Evolutionary conservation across 2,888 invertebrate species (phyloP).

Genomic region (Lypha dubia): DNA sequence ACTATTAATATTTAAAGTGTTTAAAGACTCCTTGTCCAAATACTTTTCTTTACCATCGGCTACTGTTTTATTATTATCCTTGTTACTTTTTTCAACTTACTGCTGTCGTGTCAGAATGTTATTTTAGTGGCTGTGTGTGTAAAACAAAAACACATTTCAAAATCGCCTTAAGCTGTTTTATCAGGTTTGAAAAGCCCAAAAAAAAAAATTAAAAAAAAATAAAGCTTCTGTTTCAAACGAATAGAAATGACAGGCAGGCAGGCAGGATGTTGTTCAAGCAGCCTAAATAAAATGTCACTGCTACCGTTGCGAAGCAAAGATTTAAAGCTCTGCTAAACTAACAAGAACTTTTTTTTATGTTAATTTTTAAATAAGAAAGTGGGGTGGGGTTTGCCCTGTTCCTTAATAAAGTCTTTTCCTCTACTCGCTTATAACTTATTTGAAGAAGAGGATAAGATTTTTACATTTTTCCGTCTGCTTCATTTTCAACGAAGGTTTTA

Average conservation of each 20-base stretch:
- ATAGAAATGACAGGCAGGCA: conserved; percentile 11
- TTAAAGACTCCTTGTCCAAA: not conserved
- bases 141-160: conserved; percentile 38
- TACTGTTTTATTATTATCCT: conserved; percentile 24
- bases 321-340: conserved; percentile 9
- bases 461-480: conserved; percentile 12
- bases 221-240: conserved; percentile 9
- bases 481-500: conserved; percentile 24
- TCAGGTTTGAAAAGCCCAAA: conserved; percentile 2
- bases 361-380: conserved; percentile 29
- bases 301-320: conserved; percentile 1
- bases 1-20: not conserved
- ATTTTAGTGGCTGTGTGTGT: conserved; percentile 44
- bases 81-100: conserved; percentile 31
- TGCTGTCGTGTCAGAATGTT: conserved; percentile 45
- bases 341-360: not conserved
- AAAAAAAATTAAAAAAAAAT: not conserved
- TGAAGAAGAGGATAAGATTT: conserved; percentile 14
- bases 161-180: conserved; percentile 60
- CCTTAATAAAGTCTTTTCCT: conserved; percentile 41
- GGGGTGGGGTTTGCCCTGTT: not conserved
- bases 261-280: conserved; percentile 33
- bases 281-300: conserved; percentile 49
- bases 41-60: conserved; percentile 15
- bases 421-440: conserved; percentile 3